A percentile compares a stretch with the other conserved stretches of the same genome.
Evolutionary conservation across 2,797 vertebrate genomes (phyloP).

Genomic region (Characodon lateralis): DNA sequence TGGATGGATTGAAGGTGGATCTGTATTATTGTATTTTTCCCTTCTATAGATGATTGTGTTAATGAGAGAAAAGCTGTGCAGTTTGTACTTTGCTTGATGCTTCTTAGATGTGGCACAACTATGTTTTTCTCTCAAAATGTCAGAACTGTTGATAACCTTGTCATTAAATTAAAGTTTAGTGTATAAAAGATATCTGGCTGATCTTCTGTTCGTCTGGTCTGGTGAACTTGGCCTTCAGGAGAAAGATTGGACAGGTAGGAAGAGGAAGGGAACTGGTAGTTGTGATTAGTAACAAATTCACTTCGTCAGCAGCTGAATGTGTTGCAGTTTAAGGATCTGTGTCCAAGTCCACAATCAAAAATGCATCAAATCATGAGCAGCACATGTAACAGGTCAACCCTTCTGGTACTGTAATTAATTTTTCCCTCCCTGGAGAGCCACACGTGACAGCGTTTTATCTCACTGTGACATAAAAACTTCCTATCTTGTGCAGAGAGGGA

Average conservation of each 20-base stretch:
- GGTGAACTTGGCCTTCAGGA: background rate
- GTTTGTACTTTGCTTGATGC: background rate
- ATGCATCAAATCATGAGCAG: conserved; percentile 10
- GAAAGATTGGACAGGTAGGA: background rate
- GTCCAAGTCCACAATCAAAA: conserved; percentile 12
- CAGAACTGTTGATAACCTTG: too few species aligned
- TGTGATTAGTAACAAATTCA: background rate
- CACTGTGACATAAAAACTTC: conserved; percentile 10
- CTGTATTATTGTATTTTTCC: background rate
- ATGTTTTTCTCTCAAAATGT: background rate
- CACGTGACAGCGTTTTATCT: conserved; percentile 5
- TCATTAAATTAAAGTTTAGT: background rate
- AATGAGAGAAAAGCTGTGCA: background rate
- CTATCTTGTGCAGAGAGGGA: conserved; percentile 3
- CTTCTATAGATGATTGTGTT: background rate
- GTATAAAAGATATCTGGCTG: background rate
- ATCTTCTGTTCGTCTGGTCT: background rate
- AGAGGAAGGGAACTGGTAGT: background rate
- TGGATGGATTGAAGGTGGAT: background rate
- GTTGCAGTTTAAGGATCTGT: background rate
- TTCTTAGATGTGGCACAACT: background rate
- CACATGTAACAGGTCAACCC: conserved; percentile 35
- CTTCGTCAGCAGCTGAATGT: background rate
- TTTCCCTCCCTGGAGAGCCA: background rate
- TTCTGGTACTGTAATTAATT: background rate